Conservation (phyloP, 2,113 vertebrate species). For the Crotophaga sulcirostris region DNA sequence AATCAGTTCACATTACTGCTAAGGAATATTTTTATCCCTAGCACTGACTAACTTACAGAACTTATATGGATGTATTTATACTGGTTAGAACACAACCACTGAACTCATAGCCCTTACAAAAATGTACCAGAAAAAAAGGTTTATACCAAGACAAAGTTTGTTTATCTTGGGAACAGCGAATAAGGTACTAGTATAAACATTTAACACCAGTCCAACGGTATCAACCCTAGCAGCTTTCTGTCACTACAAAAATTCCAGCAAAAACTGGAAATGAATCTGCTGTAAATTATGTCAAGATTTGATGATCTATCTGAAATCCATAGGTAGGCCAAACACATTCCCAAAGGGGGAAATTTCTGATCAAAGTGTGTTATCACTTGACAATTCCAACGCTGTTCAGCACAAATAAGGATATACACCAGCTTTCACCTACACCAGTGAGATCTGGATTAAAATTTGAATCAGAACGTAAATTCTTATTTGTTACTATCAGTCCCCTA, state of each 20-base stretch:
- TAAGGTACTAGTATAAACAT: not conserved
- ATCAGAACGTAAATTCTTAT: not conserved
- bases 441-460: not conserved
- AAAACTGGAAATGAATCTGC: not conserved
- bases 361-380: not conserved
- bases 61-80: not conserved
- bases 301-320: not conserved
- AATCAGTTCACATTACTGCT: not conserved
- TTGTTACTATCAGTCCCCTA: not conserved
- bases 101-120: not conserved
- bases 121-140: not conserved
- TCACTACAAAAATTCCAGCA: not conserved
- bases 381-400: not conserved
- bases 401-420: not conserved
- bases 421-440: not conserved
- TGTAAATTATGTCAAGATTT: not conserved
- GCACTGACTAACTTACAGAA: not conserved
- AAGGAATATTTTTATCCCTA: not conserved
- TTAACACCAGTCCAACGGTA: not conserved
- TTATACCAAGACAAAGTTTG: not conserved
- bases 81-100: not conserved
- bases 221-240: not conserved
- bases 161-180: not conserved
- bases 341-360: not conserved
- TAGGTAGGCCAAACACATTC: not conserved